phyloP scores from a whole-genome alignment of 2,113 vertebrate species.

The Chamaetylas fuelleborni region DNA sequence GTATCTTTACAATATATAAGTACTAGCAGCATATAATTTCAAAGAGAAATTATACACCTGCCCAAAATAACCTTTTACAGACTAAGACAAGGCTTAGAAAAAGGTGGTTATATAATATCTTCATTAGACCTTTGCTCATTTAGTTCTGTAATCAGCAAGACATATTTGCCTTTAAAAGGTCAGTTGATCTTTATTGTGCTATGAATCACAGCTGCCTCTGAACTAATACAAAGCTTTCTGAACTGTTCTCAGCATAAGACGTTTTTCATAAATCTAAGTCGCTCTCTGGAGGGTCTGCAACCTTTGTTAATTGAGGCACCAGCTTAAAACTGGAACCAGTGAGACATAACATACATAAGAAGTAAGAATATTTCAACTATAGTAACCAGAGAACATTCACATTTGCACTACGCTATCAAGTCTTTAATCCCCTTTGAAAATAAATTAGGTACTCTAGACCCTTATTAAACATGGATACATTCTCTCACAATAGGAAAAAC shows the following conservation, averaged over 20 bases:
- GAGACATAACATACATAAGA: neutral
- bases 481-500: neutral
- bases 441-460: neutral
- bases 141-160: neutral
- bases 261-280: neutral
- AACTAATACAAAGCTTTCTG: slow-evolving; percentile 3
- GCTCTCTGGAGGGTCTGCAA: neutral
- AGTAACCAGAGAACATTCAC: neutral
- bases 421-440: neutral
- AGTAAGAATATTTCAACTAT: neutral
- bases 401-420: neutral
- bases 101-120: neutral
- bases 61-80: neutral
- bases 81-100: neutral
- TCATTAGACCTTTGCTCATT: slow-evolving; percentile 37
- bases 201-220: slow-evolving; percentile 30
- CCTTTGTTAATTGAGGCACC: neutral
- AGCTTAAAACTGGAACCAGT: neutral
- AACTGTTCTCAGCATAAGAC: neutral
- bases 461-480: neutral
- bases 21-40: neutral
- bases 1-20: neutral
- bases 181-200: slow-evolving; percentile 47
- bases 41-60: neutral
- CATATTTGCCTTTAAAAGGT: slow-evolving; percentile 30